Evolutionary conservation across 2,113 vertebrate genomes (phyloP), one percentile per base, ranked within the genome.

Genomic region (Xenopus laevis): DNA sequence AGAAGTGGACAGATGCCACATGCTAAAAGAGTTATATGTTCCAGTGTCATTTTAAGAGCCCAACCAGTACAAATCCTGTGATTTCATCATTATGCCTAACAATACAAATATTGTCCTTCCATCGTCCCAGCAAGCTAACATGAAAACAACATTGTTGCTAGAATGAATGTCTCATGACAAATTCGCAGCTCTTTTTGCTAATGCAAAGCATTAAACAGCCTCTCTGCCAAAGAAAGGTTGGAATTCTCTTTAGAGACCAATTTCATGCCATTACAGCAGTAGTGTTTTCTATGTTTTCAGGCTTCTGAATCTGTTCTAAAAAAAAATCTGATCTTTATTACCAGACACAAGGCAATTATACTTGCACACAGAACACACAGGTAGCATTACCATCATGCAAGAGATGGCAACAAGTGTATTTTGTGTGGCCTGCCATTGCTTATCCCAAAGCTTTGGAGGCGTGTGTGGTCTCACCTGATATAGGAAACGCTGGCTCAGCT

Each of bases 401-500:
- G 30, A 6, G 30, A 33, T 33, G 30, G 30, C 15, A 40, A 40
- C 0, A 27, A 27, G 23, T 2, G 23, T 27, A 27, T 2, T 27
- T 27, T 27, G 23, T 27, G 23, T 27, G 23, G 23, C 23, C 23
- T 27, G 23, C 23, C 23, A 27, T 27, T 27, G 23, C 23, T 27
- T 2, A 27, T 27, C 23, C 23, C 4, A 27, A 4, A 27, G 2
- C 23, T 27, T 2, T 27, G 23, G 23, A 27, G 23, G 23, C 23
- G 1, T 27, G 4, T 27, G 23, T 4, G 1, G 57, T 53, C 86
- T 83, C 86, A 98, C 97, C 95, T 98, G 97, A 86, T 98, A 98
- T 77, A 98, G 94, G 89, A 98, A 99, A 78, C 97, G 93, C 84
- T 99, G 97, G 90, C 95, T 99, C 88, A 99, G 98, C 72, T 97